These are phyloP conservation scores for Dasysyrphus tricinctus DNA, from an alignment of 2,888 invertebrate genomes.

Conservation along the genomic window DNA sequence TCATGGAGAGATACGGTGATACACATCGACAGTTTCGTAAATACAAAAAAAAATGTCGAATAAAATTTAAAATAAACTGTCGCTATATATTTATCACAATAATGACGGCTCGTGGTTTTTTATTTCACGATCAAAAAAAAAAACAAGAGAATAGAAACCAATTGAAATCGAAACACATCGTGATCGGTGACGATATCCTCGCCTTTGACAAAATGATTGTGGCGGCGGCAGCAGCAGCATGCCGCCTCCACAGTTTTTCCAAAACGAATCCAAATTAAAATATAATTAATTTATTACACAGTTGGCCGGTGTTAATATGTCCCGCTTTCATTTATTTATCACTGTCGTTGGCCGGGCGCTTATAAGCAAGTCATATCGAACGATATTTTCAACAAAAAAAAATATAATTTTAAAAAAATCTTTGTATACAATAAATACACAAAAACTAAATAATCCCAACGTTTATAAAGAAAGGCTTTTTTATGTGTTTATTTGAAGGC, in stretches of 20 bases:
- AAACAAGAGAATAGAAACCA: constrained; percentile 1
- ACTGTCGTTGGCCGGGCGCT: constrained; percentile 24
- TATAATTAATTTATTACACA: constrained; percentile 72
- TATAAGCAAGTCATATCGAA: constrained; percentile 56
- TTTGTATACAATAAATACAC: background rate
- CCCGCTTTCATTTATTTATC: constrained; percentile 58
- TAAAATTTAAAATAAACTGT: constrained; percentile 64
- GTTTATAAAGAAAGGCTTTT: background rate
- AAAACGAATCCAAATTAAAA: constrained; percentile 64
- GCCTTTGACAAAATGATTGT: constrained; percentile 51
- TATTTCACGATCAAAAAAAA: constrained; percentile 28
- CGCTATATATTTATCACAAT: constrained; percentile 67
- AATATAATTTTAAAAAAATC: background rate
- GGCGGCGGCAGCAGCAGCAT: constrained; percentile 25
- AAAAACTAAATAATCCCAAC: constrained; percentile 5
- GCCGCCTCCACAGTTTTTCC: constrained; percentile 57
- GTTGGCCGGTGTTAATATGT: constrained; percentile 63
- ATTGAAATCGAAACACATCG: constrained; percentile 16
- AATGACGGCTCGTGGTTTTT: constrained; percentile 61
- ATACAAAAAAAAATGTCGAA: constrained; percentile 34
- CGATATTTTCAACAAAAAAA: constrained; percentile 18
- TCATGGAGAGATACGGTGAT: background rate
- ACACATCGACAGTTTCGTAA: background rate
- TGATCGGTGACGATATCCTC: constrained; percentile 39
- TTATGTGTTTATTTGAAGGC: constrained; percentile 23